Percentiles rank a stretch among this genome's conserved stretches.
Evolutionary conservation across 2,888 invertebrate genomes (phyloP).

Genomic region (Callosobruchus maculatus): DNA sequence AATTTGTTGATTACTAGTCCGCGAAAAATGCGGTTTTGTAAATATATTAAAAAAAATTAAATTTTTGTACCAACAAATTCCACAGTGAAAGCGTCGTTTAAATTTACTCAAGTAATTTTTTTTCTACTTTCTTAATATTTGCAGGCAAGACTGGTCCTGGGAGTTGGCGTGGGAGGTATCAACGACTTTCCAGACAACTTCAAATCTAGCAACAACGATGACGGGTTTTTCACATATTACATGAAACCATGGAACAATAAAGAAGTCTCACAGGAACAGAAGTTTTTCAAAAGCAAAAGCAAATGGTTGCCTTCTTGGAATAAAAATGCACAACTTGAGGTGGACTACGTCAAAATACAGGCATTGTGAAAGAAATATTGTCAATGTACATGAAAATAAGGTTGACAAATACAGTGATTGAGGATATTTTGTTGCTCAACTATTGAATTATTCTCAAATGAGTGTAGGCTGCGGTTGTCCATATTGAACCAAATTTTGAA

Average conservation of each 20-base stretch:
- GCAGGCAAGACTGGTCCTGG: slow-evolving; percentile 65
- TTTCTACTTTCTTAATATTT: slow-evolving; percentile 8
- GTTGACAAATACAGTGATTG: too few species aligned
- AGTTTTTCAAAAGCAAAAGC: slow-evolving; percentile 59
- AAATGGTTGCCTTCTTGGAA: slow-evolving; percentile 62
- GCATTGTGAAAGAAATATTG: slow-evolving; percentile 26
- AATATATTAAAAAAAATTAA: too few species aligned
- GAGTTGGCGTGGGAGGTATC: slow-evolving; percentile 68
- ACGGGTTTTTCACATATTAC: slow-evolving; percentile 11
- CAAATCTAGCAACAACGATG: slow-evolving; percentile 35
- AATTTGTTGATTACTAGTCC: too few species aligned
- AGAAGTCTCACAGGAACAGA: slow-evolving; percentile 54
- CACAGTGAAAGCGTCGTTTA: too few species aligned
- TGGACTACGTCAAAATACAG: slow-evolving; percentile 55
- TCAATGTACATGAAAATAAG: neutral
- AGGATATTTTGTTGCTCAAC: too few species aligned
- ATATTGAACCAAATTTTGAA: too few species aligned
- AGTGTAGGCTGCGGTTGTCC: too few species aligned
- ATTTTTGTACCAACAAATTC: too few species aligned
- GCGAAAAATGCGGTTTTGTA: too few species aligned
- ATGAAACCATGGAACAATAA: slow-evolving; percentile 66
- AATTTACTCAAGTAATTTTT: too few species aligned
- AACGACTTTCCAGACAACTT: slow-evolving; percentile 61
- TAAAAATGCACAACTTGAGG: slow-evolving; percentile 40
- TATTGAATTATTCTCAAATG: too few species aligned